Conservation (phyloP, 1,140 invertebrate genomes). For the Lepidurus couesii region DNA sequence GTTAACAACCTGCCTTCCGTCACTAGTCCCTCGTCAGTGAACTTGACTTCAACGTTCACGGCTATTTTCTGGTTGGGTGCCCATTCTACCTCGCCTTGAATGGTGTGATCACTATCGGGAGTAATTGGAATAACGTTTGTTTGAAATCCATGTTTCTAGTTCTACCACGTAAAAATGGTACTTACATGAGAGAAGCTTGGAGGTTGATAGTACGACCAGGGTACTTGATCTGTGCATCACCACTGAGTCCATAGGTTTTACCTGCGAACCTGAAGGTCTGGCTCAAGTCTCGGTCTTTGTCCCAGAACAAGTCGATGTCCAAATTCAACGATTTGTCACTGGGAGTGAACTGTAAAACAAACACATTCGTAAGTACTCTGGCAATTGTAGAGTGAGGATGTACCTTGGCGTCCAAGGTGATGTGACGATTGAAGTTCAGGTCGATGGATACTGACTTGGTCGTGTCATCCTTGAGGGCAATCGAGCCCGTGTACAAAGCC, state of each 20-base stretch:
- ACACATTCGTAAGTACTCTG: not conserved
- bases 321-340: not conserved
- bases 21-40: not conserved
- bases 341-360: not conserved
- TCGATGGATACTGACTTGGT: slow-evolving; percentile 28
- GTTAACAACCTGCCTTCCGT: slow-evolving; percentile 26
- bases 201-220: slow-evolving; percentile 27
- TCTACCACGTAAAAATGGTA: not conserved
- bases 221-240: slow-evolving; percentile 29
- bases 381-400: not conserved
- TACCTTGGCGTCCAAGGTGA: slow-evolving; percentile 31
- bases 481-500: not conserved
- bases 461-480: not conserved
- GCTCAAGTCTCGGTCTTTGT: slow-evolving; percentile 33
- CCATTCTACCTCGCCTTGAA: slow-evolving; percentile 32
- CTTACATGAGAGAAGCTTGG: slow-evolving; percentile 17
- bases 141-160: not conserved
- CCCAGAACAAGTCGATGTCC: slow-evolving; percentile 33
- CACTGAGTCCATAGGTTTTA: not conserved
- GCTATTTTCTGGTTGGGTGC: slow-evolving; percentile 18
- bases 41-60: not conserved
- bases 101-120: not conserved
- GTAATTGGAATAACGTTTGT: not conserved
- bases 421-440: slow-evolving; percentile 17
- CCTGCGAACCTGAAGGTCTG: slow-evolving; percentile 29